Evolutionary conservation across 2,888 invertebrate genomes (phyloP), one percentile per base, ranked within the genome.

Genomic region (Drosophila macrothrix): DNA sequence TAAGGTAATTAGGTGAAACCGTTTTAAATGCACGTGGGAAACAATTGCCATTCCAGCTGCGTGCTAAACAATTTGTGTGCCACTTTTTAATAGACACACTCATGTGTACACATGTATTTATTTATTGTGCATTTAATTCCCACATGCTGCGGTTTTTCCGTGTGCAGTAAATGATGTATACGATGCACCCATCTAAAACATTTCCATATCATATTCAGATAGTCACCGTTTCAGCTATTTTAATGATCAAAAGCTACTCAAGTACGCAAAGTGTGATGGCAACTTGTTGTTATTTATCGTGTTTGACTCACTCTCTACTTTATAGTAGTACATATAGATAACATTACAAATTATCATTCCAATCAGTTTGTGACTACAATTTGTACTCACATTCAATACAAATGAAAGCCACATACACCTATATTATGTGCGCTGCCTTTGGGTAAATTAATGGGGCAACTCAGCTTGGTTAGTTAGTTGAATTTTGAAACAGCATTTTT

Each of bases 11-110:
- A 71, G 83, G 74, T 76, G 68, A 88, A 77, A 78, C 67, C 75
- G 52, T 68, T 63, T 64, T 62, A 66, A 71, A 71, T 73, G 66
- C 84, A 83, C 87, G 87, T 87, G 87, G 84, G 84, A 87, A 73
- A 78, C 55, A 67, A 67, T 64, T 78, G 52, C 41, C 37, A 55
- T 49, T 63, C 50, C 55, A 49, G 53, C 56, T 65, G 58, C 41
- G 68, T 61, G 61, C 49, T 50, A 76, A 69, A 69, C 64, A 61
- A 53, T 54, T 72, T 75, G 49, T 78, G 81, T 71, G 73, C 63
- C 60, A 73, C 59, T 77, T 80, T 65, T 66, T 72, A 37, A 37
- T 37, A 37, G 37, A 55, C 35, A 55, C 33, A 53, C 35, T 25
- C 3, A 16, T 46, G 46, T 9, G 46, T 25, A 37, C 39, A 52